Conservation (phyloP, 2,113 vertebrate species). For the Lagopus leucura region DNA sequence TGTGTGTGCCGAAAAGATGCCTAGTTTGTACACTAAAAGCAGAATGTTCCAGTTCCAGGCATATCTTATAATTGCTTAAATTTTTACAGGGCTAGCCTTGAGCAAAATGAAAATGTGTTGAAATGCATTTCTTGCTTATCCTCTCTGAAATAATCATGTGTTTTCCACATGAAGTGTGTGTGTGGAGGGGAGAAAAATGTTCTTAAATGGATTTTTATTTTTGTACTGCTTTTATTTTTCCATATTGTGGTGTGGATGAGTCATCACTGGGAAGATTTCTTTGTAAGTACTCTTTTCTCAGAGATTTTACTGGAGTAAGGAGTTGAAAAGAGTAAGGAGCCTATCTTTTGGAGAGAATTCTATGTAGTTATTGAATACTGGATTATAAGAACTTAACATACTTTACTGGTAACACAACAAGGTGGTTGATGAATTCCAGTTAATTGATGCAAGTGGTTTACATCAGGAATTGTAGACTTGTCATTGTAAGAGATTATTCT, state of each 20-base stretch:
- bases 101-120: constrained; percentile 22
- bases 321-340: neutral
- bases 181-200: rapidly evolving
- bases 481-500: neutral
- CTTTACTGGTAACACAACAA: neutral
- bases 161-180: neutral
- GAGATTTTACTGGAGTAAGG: neutral
- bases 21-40: constrained; percentile 16
- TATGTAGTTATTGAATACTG: neutral
- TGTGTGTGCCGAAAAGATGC: neutral
- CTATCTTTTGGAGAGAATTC: neutral
- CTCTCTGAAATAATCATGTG: neutral
- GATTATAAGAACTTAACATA: neutral
- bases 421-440: neutral
- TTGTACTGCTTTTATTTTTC: neutral
- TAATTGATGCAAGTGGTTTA: neutral
- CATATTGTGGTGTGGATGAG: rapidly evolving
- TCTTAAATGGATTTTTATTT: neutral
- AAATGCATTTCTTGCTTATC: neutral
- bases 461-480: neutral
- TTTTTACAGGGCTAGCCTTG: constrained; percentile 33
- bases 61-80: constrained; percentile 7
- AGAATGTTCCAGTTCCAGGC: neutral
- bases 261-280: neutral
- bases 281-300: neutral